Evolutionary conservation across 2,797 vertebrate species (phyloP), one percentile per base, ranked within the genome.

Genomic region (Hyperoplus lanceolatus): DNA sequence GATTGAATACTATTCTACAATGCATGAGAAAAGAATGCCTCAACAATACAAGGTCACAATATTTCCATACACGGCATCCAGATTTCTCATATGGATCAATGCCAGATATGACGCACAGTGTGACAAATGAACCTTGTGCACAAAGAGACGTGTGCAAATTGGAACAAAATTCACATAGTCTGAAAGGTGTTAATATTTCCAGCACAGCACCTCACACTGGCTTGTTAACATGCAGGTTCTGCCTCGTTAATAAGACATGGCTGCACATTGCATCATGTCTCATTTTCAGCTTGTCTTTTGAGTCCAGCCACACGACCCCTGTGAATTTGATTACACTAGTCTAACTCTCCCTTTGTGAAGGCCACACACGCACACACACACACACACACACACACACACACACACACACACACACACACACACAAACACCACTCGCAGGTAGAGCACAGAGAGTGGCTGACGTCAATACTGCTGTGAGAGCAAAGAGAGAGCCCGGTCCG

Each of bases 391-490:
- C 58, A 15, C 64, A 36, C 55, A 41, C 51, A 64, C 51, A 62
- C 72, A 56, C 58, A 56, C 65, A 64, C 36, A 71, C 65, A 65
- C 38, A 4, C 80, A 71, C 70, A 61, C 75, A 77, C 81, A 79
- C 48, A 43, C 68, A 67, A 82, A 83, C 87, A 85, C 82, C 83
- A 89, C 81, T 29, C 3, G 29, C 29, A 29, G 29, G 29, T 29
- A 29, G 29, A 29, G 29, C 29, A 29, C 29, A 29, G 29, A 29
- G 85, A 92, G 90, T 88, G 86, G 80, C 77, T 89, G 92, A 92
- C 88, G 92, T 92, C 92, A 92, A 63, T 65, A 39, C 82, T 82
- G 88, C 87, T 89, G 82, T 83, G 80, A 87, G 75, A 89, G 91
- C 78, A 80, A 74, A 87, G 77, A 89, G 86, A 89, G 87, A 80